Evolutionary conservation across 2,888 invertebrate species (phyloP).

Genomic region (Phrixothrix hirtus): DNA sequence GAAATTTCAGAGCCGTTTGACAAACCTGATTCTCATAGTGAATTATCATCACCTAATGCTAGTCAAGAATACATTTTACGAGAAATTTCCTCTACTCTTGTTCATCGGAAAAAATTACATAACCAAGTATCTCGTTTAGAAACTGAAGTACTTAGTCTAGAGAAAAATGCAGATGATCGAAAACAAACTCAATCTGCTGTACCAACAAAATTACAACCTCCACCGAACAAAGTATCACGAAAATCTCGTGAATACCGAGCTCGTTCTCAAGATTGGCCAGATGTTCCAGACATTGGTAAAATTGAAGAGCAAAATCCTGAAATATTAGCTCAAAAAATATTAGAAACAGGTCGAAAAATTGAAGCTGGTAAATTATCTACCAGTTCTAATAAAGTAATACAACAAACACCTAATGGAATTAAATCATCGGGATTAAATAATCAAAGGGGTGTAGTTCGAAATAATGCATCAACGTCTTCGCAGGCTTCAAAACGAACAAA

Average conservation of each 20-base stretch:
- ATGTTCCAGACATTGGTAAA: conserved; percentile 86
- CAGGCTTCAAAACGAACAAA: conserved; percentile 49
- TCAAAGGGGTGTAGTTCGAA: conserved; percentile 44
- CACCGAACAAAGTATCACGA: conserved; percentile 56
- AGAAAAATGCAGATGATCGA: conserved; percentile 70
- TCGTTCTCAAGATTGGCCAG: conserved; percentile 89
- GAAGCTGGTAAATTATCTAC: conserved; percentile 74
- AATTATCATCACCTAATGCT: conserved; percentile 68
- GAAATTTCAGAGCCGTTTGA: conserved; percentile 75
- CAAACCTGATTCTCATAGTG: conserved; percentile 60
- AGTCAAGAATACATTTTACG: conserved; percentile 82
- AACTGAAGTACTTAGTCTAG: conserved; percentile 74
- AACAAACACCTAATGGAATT: conserved; percentile 33
- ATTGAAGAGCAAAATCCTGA: conserved; percentile 93
- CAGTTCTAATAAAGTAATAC: conserved; percentile 37
- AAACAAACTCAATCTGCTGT: conserved; percentile 53
- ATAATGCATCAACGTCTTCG: conserved; percentile 51
- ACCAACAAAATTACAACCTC: conserved; percentile 44
- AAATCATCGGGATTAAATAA: conserved; percentile 28
- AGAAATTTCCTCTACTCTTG: conserved; percentile 83
- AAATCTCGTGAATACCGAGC: conserved; percentile 74
- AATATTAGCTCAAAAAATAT: conserved; percentile 84
- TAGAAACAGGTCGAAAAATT: conserved; percentile 86
- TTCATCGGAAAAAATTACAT: conserved; percentile 82
- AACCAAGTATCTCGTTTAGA: conserved; percentile 80